Evolutionary conservation across 2,113 vertebrate genomes (phyloP).

Genomic region (Kobus ellipsiprymnus): DNA sequence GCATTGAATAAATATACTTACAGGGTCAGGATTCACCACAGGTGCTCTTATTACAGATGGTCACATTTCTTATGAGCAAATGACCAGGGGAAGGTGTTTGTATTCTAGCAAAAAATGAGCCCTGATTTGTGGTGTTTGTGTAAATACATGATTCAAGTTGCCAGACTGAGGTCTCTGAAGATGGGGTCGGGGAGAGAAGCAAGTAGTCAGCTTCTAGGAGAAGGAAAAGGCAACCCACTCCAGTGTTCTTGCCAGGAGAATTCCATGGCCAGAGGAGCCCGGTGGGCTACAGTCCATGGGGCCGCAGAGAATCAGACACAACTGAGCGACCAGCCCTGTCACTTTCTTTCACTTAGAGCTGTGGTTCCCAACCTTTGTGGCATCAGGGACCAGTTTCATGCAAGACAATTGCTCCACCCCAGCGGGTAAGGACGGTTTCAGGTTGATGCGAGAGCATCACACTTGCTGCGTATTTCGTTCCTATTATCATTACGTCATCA

Average conservation of each 20-base stretch:
- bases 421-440: neutral
- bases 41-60: neutral
- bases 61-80: neutral
- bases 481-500: neutral
- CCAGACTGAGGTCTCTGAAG: neutral
- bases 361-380: neutral
- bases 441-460: neutral
- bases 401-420: accelerated
- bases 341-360: neutral
- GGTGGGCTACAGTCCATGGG: neutral
- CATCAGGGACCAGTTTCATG: neutral
- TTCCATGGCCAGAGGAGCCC: neutral
- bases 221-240: neutral
- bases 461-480: neutral
- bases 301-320: accelerated
- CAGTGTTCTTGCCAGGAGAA: neutral
- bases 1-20: neutral
- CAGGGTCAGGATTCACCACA: neutral
- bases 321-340: neutral
- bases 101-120: neutral
- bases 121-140: neutral
- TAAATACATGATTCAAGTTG: neutral
- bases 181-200: neutral
- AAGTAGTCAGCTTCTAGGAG: accelerated
- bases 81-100: neutral